Percentiles rank a stretch among this genome's conserved stretches.
Conservation (phyloP, 2,113 vertebrate genomes). For the Perccottus glenii region DNA sequence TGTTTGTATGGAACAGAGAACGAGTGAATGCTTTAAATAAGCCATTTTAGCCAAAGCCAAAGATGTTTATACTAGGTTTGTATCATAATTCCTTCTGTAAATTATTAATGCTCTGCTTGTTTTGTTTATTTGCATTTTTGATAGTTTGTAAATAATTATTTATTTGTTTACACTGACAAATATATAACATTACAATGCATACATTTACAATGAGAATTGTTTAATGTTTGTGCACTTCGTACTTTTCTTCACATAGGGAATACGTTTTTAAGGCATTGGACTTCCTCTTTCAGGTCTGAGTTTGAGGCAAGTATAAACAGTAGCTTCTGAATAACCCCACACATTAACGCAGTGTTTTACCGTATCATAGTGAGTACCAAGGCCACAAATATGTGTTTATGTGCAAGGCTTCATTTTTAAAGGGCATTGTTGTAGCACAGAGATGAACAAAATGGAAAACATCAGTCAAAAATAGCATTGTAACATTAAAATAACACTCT, state of each 20-base stretch:
- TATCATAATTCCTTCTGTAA: constrained; percentile 94
- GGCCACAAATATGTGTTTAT: no score
- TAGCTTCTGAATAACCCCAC: constrained; percentile 29
- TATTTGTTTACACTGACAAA: constrained; percentile 93
- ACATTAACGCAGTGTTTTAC: constrained; percentile 21
- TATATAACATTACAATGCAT: no score
- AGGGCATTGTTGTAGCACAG: no score
- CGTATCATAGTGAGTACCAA: constrained; percentile 8
- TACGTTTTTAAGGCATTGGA: background rate
- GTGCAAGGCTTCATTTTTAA: no score
- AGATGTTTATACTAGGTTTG: constrained; percentile 96
- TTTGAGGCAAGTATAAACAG: constrained; percentile 23
- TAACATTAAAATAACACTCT: no score
- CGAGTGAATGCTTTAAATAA: constrained; percentile 51
- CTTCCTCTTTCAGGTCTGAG: constrained; percentile 5
- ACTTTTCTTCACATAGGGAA: constrained; percentile 31
- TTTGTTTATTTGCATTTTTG: constrained; percentile 75
- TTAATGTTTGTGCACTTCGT: constrained; percentile 53
- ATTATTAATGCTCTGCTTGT: constrained; percentile 89
- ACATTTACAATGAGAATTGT: constrained; percentile 72
- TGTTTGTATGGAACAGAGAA: constrained; percentile 35
- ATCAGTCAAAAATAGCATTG: no score
- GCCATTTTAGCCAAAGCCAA: constrained; percentile 62
- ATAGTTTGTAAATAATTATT: constrained; percentile 97
- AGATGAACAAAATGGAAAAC: no score